A percentile compares a stretch with the other conserved stretches of the same genome.
Evolutionary conservation across 2,888 invertebrate species (phyloP).

Genomic region (Oligia strigilis): DNA sequence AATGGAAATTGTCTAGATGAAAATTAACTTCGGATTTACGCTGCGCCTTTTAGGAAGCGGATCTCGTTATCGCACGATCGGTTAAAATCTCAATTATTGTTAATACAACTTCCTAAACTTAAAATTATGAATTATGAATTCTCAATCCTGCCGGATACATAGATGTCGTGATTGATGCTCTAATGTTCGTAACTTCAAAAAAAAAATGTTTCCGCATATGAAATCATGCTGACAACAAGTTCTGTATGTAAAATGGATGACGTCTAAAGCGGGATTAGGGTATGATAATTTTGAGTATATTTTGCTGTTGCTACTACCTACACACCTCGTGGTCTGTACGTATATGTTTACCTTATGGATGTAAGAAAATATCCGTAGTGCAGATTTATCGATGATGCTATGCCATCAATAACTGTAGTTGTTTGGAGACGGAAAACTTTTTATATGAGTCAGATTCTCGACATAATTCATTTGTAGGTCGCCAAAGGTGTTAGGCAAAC

Average conservation of each 20-base stretch:
- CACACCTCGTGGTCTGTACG: constrained; percentile 1
- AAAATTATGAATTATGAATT: constrained; percentile 78
- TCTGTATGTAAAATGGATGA: constrained; percentile 65
- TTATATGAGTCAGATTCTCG: constrained; percentile 17
- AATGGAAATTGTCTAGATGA: constrained; percentile 74
- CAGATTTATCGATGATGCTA: constrained; percentile 44
- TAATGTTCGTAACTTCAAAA: constrained; percentile 68
- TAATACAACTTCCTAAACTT: constrained; percentile 87
- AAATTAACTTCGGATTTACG: constrained; percentile 57
- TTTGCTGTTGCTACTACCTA: constrained; percentile 35
- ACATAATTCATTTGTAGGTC: not conserved
- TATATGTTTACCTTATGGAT: constrained; percentile 29
- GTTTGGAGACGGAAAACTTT: constrained; percentile 41
- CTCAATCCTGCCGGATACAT: constrained; percentile 85
- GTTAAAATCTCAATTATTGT: constrained; percentile 81
- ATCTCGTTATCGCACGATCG: constrained; percentile 80
- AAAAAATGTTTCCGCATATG: constrained; percentile 84
- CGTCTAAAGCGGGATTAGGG: constrained; percentile 63
- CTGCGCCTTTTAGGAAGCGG: constrained; percentile 84
- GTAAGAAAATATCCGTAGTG: constrained; percentile 45
- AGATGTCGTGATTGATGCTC: constrained; percentile 81
- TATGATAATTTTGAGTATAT: constrained; percentile 54
- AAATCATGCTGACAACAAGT: constrained; percentile 79
- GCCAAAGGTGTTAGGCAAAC: not conserved
- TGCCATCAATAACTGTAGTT: constrained; percentile 10